These are phyloP conservation scores for Actinostola sp. DNA, from an alignment of 92 coral and sea anemone species.

Conservation along the genomic window DNA sequence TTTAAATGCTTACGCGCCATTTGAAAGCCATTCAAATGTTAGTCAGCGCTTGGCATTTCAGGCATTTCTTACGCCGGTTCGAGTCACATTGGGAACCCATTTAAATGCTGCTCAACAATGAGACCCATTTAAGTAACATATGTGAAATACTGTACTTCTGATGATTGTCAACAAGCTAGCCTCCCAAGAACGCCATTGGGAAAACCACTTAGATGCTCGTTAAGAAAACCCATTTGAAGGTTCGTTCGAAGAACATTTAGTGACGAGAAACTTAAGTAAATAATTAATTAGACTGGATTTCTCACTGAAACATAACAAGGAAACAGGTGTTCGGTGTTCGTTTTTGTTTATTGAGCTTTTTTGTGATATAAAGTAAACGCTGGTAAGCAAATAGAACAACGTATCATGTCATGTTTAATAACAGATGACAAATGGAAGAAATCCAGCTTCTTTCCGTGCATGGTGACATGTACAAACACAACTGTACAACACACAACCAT, in stretches of 20 bases:
- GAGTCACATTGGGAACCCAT: background rate
- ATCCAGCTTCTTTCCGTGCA: background rate
- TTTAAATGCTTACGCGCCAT: background rate
- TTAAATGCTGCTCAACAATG: background rate
- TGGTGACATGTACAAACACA: background rate
- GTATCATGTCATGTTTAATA: background rate
- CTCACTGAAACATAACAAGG: slow-evolving; percentile 4
- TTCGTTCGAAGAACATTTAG: background rate
- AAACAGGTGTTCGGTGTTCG: background rate
- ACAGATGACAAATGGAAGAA: background rate
- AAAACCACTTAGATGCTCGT: slow-evolving; percentile 5
- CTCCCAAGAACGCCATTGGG: slow-evolving; percentile 2
- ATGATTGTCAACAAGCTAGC: background rate
- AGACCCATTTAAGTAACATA: no score
- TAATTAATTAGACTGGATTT: background rate
- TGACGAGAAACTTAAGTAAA: background rate
- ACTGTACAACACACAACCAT: no score
- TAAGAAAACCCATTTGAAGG: slow-evolving; percentile 4
- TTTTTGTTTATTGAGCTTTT: slow-evolving; percentile 8
- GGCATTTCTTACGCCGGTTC: background rate
- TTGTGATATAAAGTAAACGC: background rate
- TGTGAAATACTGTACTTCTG: no score
- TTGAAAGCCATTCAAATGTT: background rate
- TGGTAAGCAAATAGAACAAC: background rate
- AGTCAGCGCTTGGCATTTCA: background rate